Base-by-base conservation (phyloP, 2,888 invertebrate genomes). In the Leptogaster cylindrica region DNA sequence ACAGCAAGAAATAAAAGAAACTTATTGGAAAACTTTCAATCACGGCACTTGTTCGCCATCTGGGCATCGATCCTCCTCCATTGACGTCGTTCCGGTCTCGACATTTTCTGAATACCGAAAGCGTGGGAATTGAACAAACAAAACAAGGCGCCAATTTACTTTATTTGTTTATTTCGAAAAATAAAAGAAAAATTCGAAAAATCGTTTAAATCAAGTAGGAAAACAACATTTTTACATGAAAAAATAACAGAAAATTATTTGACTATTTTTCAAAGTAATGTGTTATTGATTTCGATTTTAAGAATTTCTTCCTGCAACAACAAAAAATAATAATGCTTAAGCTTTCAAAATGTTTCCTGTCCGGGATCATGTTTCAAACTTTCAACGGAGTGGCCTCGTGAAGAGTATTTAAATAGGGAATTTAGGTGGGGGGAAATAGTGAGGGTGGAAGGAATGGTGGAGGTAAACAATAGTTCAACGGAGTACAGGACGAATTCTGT, bases 21-120 rank as follows among this genome's bases (percentile, higher is more conserved):
- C 51, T 14, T 28, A 28, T 16, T 28, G 27, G 28, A 16, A 18
- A 16, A 18, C 51, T 16, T 16, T 52, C 51, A 52, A 52, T 52
- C 51, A 52, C 14, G 31, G 31, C 31, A 18, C 33, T 28, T 14
- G 52, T 31, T 31, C 52, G 52, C 52, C 52, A 52, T 52, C 52
- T 52, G 52, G 52, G 31, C 31, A 52, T 52, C 52, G 33, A 52
- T 52, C 52, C 33, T 52, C n/a, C 33, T 14, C 33, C 52, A 46
- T 46, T 25, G 23, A 46, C 46, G 23, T 12, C n/a, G 36, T 36
- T 36, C n/a, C 10, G 36, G 10, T n/a, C 36, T n/a, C n/a, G n/a
- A n/a, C n/a, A n/a, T n/a, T n/a, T 10, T 36, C 36, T n/a, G 36
- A 18, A 16, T 16, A 2, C 18, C 18, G 18, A 10, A 20, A 10